phyloP scores from a whole-genome alignment of 2,797 vertebrate genomes.

The Nannoperca obscura region DNA sequence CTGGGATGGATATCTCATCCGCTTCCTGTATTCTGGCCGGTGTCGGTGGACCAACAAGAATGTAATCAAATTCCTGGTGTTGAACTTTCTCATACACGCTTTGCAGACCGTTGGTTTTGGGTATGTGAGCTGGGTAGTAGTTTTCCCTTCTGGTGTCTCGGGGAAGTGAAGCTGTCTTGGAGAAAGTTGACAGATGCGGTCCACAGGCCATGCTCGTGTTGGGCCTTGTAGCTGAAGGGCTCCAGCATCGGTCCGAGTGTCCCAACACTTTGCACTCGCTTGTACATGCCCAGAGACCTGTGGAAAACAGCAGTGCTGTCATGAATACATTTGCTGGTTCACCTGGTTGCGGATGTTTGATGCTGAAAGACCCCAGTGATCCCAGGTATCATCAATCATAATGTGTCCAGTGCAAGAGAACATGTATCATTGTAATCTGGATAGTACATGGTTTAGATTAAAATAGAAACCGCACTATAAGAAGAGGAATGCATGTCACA shows the following conservation, averaged over 20 bases:
- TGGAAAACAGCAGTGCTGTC: conserved; percentile 44
- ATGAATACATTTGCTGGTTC: conserved; percentile 26
- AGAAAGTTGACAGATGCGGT: conserved; percentile 92
- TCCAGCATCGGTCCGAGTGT: conserved; percentile 98
- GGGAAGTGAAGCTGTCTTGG: conserved; percentile 93
- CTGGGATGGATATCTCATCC: conserved; percentile 91
- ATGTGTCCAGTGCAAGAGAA: conserved; percentile 16
- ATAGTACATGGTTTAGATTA: neutral
- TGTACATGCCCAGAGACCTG: conserved; percentile 97
- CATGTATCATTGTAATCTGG: neutral
- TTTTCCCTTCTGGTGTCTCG: conserved; percentile 91
- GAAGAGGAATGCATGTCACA: neutral
- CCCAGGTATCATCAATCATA: conserved; percentile 19
- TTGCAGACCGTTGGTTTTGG: conserved; percentile 92
- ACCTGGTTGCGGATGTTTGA: conserved; percentile 13
- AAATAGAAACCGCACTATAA: neutral
- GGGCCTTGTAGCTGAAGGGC: conserved; percentile 91
- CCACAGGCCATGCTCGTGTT: conserved; percentile 85
- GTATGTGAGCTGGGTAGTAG: conserved; percentile 91
- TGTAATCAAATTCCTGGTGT: conserved; percentile 94
- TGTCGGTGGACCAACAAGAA: conserved; percentile 90
- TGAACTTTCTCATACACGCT: conserved; percentile 95
- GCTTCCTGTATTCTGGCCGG: conserved; percentile 92
- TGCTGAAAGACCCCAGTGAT: conserved; percentile 21
- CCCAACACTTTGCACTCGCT: conserved; percentile 97